Base-by-base conservation (phyloP, 2,888 invertebrate species). In the Nesidiocoris tenuis region DNA sequence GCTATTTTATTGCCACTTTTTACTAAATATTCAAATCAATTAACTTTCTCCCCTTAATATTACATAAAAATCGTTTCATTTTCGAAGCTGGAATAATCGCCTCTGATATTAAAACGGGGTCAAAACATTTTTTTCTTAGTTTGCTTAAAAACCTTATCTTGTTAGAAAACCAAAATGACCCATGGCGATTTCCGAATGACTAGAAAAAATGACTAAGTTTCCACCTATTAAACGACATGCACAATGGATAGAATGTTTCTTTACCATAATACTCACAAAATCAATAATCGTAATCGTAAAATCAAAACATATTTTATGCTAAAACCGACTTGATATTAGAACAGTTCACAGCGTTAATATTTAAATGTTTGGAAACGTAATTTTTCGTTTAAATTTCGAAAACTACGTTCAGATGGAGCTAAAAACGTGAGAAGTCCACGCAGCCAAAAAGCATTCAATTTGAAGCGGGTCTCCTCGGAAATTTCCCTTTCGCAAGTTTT, bases 1-100 rank as follows among this genome's bases (percentile, higher is more conserved):
- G 80, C 80, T 80, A 80, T 78, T 79, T 80, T 80, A 80, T 80
- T 80, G 80, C 80, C 80, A 80, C 79, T 79, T 79, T 79, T 79
- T 77, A 78, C 77, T 76, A 78, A 75, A 77, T 72, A 76, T 76
- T 75, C 77, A 77, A 70, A 56, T 76, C 65, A 61, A 74, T 61
- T 61, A 77, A 65, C 71, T 17, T 39, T 39, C 25, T 55, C 67
- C 74, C 61, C 22, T 56, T 56, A 21, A 19, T 39, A 56, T 17
- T 64, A 22, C 16, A 55, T 63, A 61, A 77, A 74, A 39, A 67
- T 63, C 57, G 65, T 63, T 64, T 72, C 66, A 39, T 64, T 57
- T 72, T 57, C 59, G 57, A 59, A 39, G 39, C 39, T 39, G 39
- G 39, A 39, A 39, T 39, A 39, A 70, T 70, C 61, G 59, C 70